phyloP scores from a whole-genome alignment of 2,797 vertebrate species.

The Novumbra hubbsi region DNA sequence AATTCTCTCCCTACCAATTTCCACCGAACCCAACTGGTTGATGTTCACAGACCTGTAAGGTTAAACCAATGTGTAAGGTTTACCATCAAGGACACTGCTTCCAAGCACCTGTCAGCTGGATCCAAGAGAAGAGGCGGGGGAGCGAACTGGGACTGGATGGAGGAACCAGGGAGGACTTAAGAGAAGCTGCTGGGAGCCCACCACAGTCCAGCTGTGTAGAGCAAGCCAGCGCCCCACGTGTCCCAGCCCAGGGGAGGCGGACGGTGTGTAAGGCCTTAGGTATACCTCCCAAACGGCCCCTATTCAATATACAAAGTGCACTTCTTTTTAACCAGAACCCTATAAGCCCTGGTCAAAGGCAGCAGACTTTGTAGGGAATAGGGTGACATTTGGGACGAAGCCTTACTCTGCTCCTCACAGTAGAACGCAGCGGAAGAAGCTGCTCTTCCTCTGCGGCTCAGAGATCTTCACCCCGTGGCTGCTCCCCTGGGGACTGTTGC shows the following conservation, averaged over 20 bases:
- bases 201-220: slow-evolving; percentile 82
- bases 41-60: neutral
- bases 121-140: neutral
- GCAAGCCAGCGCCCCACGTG: slow-evolving; percentile 43
- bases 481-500: slow-evolving; percentile 89
- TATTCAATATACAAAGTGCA: neutral
- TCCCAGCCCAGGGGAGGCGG: neutral
- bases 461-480: slow-evolving; percentile 94
- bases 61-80: neutral
- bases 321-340: neutral
- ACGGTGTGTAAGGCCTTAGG: neutral
- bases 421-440: slow-evolving; percentile 94
- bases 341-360: neutral
- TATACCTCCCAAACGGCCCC: neutral
- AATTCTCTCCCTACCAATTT: neutral
- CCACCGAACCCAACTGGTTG: neutral
- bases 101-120: neutral
- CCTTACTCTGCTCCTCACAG: slow-evolving; percentile 82
- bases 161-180: neutral
- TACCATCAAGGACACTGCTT: neutral
- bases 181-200: slow-evolving; percentile 66
- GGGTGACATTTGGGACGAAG: slow-evolving; percentile 49
- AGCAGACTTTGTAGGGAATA: neutral
- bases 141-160: slow-evolving; percentile 6
- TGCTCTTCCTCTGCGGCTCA: slow-evolving; percentile 94